Evolutionary conservation across 2,888 invertebrate species (phyloP), one percentile per base, ranked within the genome.

Genomic region (Limnephilus rhombicus): DNA sequence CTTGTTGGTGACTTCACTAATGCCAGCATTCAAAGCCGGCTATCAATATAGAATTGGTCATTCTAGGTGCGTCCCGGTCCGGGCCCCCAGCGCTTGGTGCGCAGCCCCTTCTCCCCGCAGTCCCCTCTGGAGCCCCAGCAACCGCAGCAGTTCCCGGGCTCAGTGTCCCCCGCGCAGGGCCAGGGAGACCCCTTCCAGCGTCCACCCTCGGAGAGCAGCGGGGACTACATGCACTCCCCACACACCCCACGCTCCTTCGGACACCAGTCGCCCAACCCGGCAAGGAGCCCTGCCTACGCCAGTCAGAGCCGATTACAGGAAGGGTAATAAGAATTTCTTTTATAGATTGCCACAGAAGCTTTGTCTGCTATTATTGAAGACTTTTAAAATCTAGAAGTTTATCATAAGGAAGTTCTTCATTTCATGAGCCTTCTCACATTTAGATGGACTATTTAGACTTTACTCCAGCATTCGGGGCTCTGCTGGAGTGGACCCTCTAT

Each of bases 91-190:
- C 94, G 94, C 87, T 94, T 94, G 90, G 94, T 89, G 91, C 94
- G 91, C 90, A 94, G 93, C 92, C 94, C 94, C 85, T 94, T 94
- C 90, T 94, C 94, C 29, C 94, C 94, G 34, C 96, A 95, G 93
- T 96, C 96, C 24, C 96, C 96, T 0, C 95, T 95, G 93, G 95
- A 95, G 24, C 24, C 68, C 68, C 68, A 68, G n/a, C 68, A 68
- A n/a, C 68, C 68, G 24, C 68, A 68, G 68, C 95, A 95, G 94
- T 96, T 95, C 88, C 96, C 96, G 37, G 95, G 95, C 31, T 94
- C 96, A 94, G 94, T 95, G 94, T 94, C 95, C 94, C 93, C 94
- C 12, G 94, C 94, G 15, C 94, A 93, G 34, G 90, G 90, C 85
- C 94, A 94, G 86, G 93, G 94, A 83, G 94, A 94, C 92, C 93